Percentiles rank a stretch among this genome's conserved stretches.
These are phyloP conservation scores for Caenorhabditis briggsae DNA, from an alignment of 1,140 invertebrate genomes.

Conservation along the genomic window DNA sequence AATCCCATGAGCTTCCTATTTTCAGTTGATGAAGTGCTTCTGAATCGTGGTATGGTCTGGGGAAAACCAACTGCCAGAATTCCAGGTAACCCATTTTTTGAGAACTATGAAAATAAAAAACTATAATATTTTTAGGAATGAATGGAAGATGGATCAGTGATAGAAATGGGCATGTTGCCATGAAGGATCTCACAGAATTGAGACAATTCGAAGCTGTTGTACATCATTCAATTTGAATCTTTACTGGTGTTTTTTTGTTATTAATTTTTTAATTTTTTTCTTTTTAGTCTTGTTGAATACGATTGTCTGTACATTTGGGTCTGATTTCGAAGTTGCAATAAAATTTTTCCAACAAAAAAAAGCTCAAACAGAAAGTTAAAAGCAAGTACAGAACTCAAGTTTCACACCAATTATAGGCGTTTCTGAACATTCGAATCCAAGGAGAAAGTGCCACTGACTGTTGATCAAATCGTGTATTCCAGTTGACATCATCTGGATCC, in stretches of 20 bases:
- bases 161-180: conserved; percentile 76
- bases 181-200: conserved; percentile 78
- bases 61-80: conserved; percentile 76
- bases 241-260: conserved; percentile 27
- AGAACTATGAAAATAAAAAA: conserved; percentile 77
- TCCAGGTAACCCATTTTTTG: conserved; percentile 68
- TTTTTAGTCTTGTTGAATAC: conserved; percentile 30
- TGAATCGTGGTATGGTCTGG: conserved; percentile 74
- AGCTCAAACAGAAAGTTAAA: not conserved
- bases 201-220: conserved; percentile 77
- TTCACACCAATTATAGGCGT: conserved; percentile 86
- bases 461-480: conserved; percentile 78
- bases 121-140: conserved; percentile 72
- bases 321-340: conserved; percentile 14
- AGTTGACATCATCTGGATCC: conserved; percentile 81
- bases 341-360: not conserved
- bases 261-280: conserved; percentile 34
- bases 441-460: conserved; percentile 82
- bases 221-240: conserved; percentile 74
- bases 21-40: conserved; percentile 76
- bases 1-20: not conserved
- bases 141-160: conserved; percentile 77
- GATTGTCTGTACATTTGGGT: conserved; percentile 45
- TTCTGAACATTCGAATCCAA: conserved; percentile 91
- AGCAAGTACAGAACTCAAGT: not conserved